Conservation (phyloP, 2,888 invertebrate genomes). For the Callyntrura guangdongensis region DNA sequence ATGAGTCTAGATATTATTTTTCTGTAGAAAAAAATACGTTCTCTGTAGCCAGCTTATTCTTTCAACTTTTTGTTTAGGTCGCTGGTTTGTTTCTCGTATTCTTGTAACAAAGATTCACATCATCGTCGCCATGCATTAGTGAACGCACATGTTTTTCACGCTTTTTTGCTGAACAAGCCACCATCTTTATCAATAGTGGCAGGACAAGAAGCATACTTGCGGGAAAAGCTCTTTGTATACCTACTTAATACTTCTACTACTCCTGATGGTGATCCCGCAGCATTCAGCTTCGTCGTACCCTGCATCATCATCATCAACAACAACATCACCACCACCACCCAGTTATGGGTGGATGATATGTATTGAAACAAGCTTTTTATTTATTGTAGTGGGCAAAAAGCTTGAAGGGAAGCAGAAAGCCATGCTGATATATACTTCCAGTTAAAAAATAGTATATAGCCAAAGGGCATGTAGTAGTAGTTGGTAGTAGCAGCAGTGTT, state of each 20-base stretch:
- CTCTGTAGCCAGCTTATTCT: not conserved
- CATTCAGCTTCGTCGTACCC: not conserved
- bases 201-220: constrained; percentile 7
- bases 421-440: not conserved
- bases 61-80: not conserved
- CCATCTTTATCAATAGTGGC: not conserved
- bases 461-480: constrained; percentile 1
- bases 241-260: not conserved
- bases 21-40: constrained; percentile 20
- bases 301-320: too few species aligned
- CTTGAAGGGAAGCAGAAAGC: not conserved
- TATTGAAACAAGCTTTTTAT: not conserved
- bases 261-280: not conserved
- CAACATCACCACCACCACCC: too few species aligned
- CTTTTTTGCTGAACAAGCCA: constrained; percentile 37
- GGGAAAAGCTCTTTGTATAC: constrained; percentile 44
- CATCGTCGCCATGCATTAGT: constrained; percentile 49
- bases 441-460: not conserved
- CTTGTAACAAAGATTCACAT: constrained; percentile 32
- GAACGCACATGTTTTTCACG: constrained; percentile 68
- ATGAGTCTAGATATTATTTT: not conserved
- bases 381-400: not conserved
- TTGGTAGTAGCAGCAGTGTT: not conserved
- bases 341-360: not conserved
- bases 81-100: not conserved